A percentile compares a stretch with the other conserved stretches of the same genome.
Evolutionary conservation across 37 sponge, comb jelly and placozoan genomes (phyloP).

Genomic region (Cliona cf. orientalis): DNA sequence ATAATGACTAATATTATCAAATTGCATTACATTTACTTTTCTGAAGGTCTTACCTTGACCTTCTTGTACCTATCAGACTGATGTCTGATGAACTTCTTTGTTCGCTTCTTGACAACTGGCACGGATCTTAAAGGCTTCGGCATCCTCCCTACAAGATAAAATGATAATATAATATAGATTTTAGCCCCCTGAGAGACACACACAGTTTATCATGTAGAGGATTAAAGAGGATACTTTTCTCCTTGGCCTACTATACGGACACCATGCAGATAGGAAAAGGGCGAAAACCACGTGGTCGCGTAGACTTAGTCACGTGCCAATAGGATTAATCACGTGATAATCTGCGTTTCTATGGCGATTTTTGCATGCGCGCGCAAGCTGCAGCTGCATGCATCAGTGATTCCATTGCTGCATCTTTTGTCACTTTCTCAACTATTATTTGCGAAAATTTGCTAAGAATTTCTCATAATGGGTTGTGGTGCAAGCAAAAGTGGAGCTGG

Average conservation of each 20-base stretch:
- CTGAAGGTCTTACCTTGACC: constrained; percentile 81
- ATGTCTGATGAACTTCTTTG: constrained; percentile 92
- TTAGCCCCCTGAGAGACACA: not conserved
- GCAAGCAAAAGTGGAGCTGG: no score
- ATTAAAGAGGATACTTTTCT: not conserved
- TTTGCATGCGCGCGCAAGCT: no score
- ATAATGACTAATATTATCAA: no score
- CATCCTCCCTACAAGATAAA: constrained; percentile 34
- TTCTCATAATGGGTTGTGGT: no score
- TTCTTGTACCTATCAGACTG: constrained; percentile 94
- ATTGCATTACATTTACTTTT: no score
- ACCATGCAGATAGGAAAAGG: not conserved
- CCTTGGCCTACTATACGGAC: not conserved
- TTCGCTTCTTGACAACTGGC: constrained; percentile 86
- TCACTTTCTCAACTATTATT: no score
- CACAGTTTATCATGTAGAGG: not conserved
- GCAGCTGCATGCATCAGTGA: no score
- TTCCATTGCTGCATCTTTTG: no score
- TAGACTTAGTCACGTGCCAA: not conserved
- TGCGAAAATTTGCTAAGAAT: no score
- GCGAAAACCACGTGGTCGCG: not conserved
- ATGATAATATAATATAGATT: not conserved
- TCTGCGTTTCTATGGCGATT: no score
- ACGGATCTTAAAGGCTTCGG: constrained; percentile 71
- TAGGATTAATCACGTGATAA: no score